Conservation (phyloP, 2,888 invertebrate species). For the Nomada lathburiana region DNA sequence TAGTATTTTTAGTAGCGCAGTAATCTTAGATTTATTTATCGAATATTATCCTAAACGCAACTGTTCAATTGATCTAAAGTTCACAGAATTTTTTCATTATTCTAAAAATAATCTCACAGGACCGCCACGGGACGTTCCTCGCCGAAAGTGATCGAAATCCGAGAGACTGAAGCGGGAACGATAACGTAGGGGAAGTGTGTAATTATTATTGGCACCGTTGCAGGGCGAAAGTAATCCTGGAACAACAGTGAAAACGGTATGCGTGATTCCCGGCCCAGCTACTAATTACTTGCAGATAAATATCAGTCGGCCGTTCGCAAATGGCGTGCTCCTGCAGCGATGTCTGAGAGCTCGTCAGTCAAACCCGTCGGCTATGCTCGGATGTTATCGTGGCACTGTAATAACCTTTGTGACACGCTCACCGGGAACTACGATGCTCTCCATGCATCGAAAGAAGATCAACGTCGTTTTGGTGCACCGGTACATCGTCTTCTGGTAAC, state of each 20-base stretch:
- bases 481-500: not conserved
- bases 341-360: constrained; percentile 80
- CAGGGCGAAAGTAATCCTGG: constrained; percentile 56
- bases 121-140: no score
- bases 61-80: no score
- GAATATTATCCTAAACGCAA: no score
- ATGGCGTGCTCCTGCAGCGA: constrained; percentile 81
- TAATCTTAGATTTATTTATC: no score
- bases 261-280: constrained; percentile 77
- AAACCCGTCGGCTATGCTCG: constrained; percentile 75
- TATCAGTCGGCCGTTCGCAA: constrained; percentile 79
- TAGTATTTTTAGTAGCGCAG: no score
- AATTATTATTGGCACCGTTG: constrained; percentile 74
- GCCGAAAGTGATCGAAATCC: not conserved
- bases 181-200: constrained; percentile 59
- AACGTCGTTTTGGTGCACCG: not conserved
- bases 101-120: no score
- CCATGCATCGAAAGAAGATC: constrained; percentile 53
- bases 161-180: not conserved
- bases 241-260: constrained; percentile 69
- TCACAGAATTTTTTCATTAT: no score
- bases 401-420: constrained; percentile 74
- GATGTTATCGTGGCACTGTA: constrained; percentile 76
- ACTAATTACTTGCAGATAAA: constrained; percentile 82
- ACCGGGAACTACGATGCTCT: constrained; percentile 62